Evolutionary conservation across 2,888 invertebrate genomes (phyloP).

Genomic region (Cheilosia urbana): DNA sequence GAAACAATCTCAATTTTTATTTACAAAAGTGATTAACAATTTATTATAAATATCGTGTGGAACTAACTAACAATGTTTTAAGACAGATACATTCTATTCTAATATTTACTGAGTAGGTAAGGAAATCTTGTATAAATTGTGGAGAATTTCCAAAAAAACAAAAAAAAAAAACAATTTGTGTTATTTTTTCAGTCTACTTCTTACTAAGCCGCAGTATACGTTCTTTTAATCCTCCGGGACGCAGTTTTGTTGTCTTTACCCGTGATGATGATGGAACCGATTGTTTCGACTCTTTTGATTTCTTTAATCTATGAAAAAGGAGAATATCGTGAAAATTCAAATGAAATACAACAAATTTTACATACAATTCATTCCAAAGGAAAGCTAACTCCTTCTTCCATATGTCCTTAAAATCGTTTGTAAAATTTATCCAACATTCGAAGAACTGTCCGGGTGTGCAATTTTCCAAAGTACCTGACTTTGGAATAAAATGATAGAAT

Average conservation of each 20-base stretch:
- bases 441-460: constrained; percentile 95
- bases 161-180: constrained; percentile 1
- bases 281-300: constrained; percentile 80
- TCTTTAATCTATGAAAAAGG: constrained; percentile 79
- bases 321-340: neutral
- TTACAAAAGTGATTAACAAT: constrained; percentile 63
- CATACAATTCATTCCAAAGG: constrained; percentile 92
- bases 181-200: constrained; percentile 76
- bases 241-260: constrained; percentile 80
- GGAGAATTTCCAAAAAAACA: neutral
- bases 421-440: constrained; percentile 94
- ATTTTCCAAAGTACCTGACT: constrained; percentile 88
- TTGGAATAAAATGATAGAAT: constrained; percentile 94
- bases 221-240: constrained; percentile 82
- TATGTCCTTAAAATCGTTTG: constrained; percentile 96
- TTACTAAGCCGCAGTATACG: constrained; percentile 81
- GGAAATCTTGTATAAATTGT: constrained; percentile 31
- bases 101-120: constrained; percentile 38
- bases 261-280: constrained; percentile 78
- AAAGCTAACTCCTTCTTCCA: constrained; percentile 96
- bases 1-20: constrained; percentile 34
- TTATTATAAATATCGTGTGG: constrained; percentile 53
- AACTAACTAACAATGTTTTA: constrained; percentile 48
- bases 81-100: constrained; percentile 31
- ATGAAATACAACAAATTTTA: constrained; percentile 49